Evolutionary conservation across 2,888 invertebrate species (phyloP), one percentile per base, ranked within the genome.

Genomic region (Brenthis ino): DNA sequence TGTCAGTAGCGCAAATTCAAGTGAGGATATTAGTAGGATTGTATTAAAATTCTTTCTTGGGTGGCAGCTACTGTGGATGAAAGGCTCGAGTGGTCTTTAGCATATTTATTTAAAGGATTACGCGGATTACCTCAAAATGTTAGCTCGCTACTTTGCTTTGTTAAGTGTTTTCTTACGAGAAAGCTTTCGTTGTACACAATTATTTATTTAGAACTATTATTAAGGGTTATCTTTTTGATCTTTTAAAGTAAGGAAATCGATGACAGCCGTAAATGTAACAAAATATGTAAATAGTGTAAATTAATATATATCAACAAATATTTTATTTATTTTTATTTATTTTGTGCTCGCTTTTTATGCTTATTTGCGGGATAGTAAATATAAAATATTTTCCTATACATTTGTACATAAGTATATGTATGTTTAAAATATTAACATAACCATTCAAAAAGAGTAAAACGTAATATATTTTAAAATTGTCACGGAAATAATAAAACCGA

Each of bases 71-170:
- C 60, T 64, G 56, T n/a, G 75, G 67, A 76, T 77, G 77, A 81
- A 75, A 75, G 75, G 54, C 71, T 80, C 77, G 80, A 88, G 86
- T 85, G 85, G 81, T 73, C 80, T 77, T 82, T 82, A 75, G 77
- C 77, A 80, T 89, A 86, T 89, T 89, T 91, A 85, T 85, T 86
- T 86, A 88, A 88, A 83, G 83, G 90, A 91, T 92, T 90, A 89
- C 79, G 70, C 72, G 80, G 89, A 88, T 91, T 89, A 86, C 68
- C 69, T 72, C 72, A 75, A 77, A 76, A 80, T 82, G 75, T 81
- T 79, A 77, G 75, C 77, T 76, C 77, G 76, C 78, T 72, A 72
- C 76, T 75, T 75, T 72, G 75, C 72, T 66, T 65, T 43, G 64
- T 69, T 76, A 77, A 80, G 80, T 85, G 82, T 84, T 86, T 84